Evolutionary conservation across 1,140 invertebrate species (phyloP).

Genomic region (Drosophila fuyamai): DNA sequence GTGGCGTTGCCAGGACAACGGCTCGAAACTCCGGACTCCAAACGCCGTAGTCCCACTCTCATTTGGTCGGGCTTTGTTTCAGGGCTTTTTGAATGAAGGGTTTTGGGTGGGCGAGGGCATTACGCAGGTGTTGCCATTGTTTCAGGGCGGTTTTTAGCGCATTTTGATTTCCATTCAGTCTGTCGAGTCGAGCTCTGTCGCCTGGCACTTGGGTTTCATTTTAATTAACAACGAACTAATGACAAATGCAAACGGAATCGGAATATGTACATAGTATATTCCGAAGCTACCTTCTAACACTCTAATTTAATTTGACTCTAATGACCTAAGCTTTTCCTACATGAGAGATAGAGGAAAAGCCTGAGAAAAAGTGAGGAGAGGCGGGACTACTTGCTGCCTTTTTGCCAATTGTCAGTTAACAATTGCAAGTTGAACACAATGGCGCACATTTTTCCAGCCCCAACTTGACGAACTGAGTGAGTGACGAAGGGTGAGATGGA

Average conservation of each 20-base stretch:
- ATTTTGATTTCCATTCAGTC: slow-evolving; percentile 69
- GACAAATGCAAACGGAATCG: slow-evolving; percentile 60
- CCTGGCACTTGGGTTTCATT: slow-evolving; percentile 70
- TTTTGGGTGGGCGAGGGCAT: slow-evolving; percentile 33
- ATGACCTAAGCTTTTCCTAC: slow-evolving; percentile 60
- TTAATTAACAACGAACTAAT: slow-evolving; percentile 83
- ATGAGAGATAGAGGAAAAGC: neutral
- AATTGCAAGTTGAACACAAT: slow-evolving; percentile 76
- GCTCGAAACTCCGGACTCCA: slow-evolving; percentile 9
- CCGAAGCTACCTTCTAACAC: slow-evolving; percentile 47
- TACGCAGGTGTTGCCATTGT: slow-evolving; percentile 74
- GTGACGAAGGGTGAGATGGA: slow-evolving; percentile 31
- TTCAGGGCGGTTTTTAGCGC: slow-evolving; percentile 77
- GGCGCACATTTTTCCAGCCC: slow-evolving; percentile 68
- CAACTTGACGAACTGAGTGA: slow-evolving; percentile 54
- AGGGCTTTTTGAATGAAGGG: slow-evolving; percentile 42
- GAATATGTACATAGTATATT: slow-evolving; percentile 18
- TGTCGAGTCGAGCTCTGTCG: slow-evolving; percentile 46
- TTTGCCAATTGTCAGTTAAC: slow-evolving; percentile 76
- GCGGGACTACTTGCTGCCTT: slow-evolving; percentile 44
- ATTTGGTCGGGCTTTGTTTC: slow-evolving; percentile 74
- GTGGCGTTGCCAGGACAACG: slow-evolving; percentile 71
- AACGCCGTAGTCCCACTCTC: slow-evolving; percentile 34
- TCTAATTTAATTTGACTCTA: slow-evolving; percentile 75
- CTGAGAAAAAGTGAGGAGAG: slow-evolving; percentile 1